A percentile compares a stretch with the other conserved stretches of the same genome.
phyloP scores from a whole-genome alignment of 2,888 invertebrate species.

The Hermaeophaga mercurialis region DNA sequence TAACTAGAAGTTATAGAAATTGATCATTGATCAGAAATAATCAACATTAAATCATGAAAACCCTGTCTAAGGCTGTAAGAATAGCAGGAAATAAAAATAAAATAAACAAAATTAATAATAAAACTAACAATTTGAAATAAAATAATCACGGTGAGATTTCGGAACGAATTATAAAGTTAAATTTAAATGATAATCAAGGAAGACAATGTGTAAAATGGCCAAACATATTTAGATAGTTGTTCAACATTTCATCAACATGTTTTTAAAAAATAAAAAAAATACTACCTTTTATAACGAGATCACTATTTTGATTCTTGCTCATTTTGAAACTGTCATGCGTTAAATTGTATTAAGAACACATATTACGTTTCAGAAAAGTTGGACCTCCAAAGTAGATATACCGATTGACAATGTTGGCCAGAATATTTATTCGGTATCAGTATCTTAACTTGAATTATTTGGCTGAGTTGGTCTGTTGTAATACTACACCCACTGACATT shows the following conservation, averaged over 20 bases:
- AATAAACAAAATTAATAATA: too few relatives aligned
- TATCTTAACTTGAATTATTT: slow-evolving; percentile 13
- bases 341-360: slow-evolving; percentile 56
- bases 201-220: too few relatives aligned
- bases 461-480: slow-evolving; percentile 1
- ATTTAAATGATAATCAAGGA: too few relatives aligned
- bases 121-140: too few relatives aligned
- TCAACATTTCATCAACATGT: slow-evolving; percentile 29
- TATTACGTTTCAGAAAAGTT: slow-evolving; percentile 54
- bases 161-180: too few relatives aligned
- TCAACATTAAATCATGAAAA: too few relatives aligned
- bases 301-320: slow-evolving; percentile 32
- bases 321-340: slow-evolving; percentile 52
- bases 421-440: slow-evolving; percentile 12
- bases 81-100: too few relatives aligned
- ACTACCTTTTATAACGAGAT: slow-evolving; percentile 29
- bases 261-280: slow-evolving; percentile 28
- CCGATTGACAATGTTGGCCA: slow-evolving; percentile 33
- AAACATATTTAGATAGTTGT: slow-evolving; percentile 30
- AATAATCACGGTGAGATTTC: too few relatives aligned
- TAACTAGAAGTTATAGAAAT: too few relatives aligned
- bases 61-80: too few relatives aligned
- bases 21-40: too few relatives aligned
- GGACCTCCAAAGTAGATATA: slow-evolving; percentile 54
- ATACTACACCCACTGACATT: slow-evolving; percentile 7